Base-by-base conservation (phyloP, 2,888 invertebrate genomes). In the Xylophagus ater region DNA sequence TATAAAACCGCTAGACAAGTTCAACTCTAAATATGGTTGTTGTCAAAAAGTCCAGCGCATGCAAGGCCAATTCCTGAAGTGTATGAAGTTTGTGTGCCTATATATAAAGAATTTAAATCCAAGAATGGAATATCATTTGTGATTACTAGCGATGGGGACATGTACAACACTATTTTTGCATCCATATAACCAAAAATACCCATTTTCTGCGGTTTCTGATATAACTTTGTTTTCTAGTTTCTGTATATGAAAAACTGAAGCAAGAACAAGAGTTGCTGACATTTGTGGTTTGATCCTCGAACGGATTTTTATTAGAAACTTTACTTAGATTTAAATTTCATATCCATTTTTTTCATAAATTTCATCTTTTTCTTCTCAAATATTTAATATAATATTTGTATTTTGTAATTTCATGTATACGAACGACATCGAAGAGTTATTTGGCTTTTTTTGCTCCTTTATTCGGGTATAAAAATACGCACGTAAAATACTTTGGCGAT, bases 1-100 rank as follows among this genome's bases (percentile, higher is more conserved):
- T 39, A 39, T 39, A 39, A 39, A 39, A 39, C 39, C 39, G 26
- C 33, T 17, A 25, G 39, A 39, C 39, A 39, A 39, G 18, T 39
- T 39, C 32, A 39, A 32, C 39, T 39, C 32, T 24, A 39, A 39
- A 32, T 39, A 39, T 39, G 33, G 39, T 39, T 39, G 31, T 39
- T 32, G 26, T 32, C 39, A 29, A n/a, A 17, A 29, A 21, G 26
- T 17, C n/a, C 12, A 35, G 26, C 37, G 26, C 21, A 38, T 31
- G 25, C 25, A 24, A 19, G 32, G 15, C 20, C 32, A 26, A 28
- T 18, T 18, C 29, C 32, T 30, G 33, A 25, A 31, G 7, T 12
- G 13, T 18, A 32, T 13, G n/a, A 26, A 32, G 26, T 12, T 13
- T n/a, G 26, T 12, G 8, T 26, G 26, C n/a, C 10, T n/a, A 5